Conservation (phyloP, 1,140 invertebrate genomes). For the Cherax destructor region DNA sequence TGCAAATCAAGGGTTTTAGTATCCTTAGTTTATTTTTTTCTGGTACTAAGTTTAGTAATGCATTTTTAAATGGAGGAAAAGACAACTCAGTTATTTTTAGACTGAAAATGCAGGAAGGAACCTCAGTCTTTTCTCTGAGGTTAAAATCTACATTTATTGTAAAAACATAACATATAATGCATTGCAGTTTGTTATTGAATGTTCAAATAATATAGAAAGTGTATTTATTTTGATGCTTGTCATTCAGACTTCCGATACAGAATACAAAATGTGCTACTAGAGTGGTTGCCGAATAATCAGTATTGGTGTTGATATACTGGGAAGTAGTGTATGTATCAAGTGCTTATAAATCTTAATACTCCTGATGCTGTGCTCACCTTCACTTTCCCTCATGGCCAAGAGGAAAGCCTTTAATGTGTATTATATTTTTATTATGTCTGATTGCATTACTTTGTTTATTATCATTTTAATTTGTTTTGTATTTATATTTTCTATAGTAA, state of each 20-base stretch:
- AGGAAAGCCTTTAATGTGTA: background rate
- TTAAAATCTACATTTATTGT: too few species aligned
- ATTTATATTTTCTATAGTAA: background rate
- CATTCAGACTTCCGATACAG: too few species aligned
- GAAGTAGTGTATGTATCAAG: conserved; percentile 16
- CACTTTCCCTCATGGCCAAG: background rate
- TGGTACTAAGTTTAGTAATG: too few species aligned
- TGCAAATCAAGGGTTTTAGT: background rate
- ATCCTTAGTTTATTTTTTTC: background rate
- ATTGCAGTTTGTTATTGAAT: background rate
- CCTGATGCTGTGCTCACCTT: conserved; percentile 33
- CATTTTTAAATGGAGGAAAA: too few species aligned
- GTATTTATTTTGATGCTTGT: background rate
- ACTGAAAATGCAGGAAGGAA: too few species aligned
- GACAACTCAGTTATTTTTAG: too few species aligned
- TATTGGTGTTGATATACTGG: background rate
- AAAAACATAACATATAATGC: background rate
- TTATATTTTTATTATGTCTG: background rate
- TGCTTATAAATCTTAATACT: conserved; percentile 34
- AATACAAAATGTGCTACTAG: too few species aligned
- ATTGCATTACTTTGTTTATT: background rate
- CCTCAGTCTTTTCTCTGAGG: too few species aligned
- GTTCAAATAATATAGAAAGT: too few species aligned
- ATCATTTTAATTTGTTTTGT: background rate
- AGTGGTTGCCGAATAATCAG: background rate